phyloP scores from a whole-genome alignment of 2,888 invertebrate genomes.

The Drosophila pseudotakahashii region DNA sequence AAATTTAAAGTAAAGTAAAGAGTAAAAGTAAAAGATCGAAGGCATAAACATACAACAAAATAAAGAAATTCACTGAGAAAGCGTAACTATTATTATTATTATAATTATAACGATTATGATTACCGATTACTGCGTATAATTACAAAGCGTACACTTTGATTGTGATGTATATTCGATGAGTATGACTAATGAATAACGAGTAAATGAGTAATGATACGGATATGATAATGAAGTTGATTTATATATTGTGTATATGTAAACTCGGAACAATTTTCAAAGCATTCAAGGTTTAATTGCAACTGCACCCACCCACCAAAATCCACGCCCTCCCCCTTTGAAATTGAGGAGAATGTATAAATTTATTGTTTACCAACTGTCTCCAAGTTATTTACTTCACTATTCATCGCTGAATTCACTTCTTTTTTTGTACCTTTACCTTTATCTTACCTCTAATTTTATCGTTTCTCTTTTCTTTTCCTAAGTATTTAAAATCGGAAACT shows the following conservation, averaged over 20 bases:
- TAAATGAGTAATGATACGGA: constrained; percentile 68
- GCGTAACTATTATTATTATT: constrained; percentile 58
- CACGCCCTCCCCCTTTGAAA: not conserved
- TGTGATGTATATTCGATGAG: constrained; percentile 79
- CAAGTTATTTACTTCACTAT: not conserved
- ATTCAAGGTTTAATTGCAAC: constrained; percentile 33
- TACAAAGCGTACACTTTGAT: constrained; percentile 78
- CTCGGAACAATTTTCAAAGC: constrained; percentile 37
- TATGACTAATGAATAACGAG: constrained; percentile 62
- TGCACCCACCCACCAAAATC: constrained; percentile 30
- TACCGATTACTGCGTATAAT: constrained; percentile 64
- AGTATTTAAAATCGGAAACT: constrained; percentile 23
- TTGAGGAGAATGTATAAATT: constrained; percentile 18
- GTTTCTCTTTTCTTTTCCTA: constrained; percentile 20
- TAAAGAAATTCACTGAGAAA: constrained; percentile 41
- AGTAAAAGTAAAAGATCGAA: constrained; percentile 32
- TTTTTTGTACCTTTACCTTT: no score
- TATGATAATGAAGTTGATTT: constrained; percentile 79
- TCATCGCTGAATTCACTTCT: constrained; percentile 7
- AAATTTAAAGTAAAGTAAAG: constrained; percentile 26
- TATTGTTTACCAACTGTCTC: constrained; percentile 14
- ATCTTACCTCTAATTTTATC: constrained; percentile 8
- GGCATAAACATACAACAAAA: constrained; percentile 30
- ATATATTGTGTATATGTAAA: constrained; percentile 58
- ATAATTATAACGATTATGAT: constrained; percentile 62